phyloP scores from a whole-genome alignment of 1,140 invertebrate genomes.

The Coptotermes formosanus region DNA sequence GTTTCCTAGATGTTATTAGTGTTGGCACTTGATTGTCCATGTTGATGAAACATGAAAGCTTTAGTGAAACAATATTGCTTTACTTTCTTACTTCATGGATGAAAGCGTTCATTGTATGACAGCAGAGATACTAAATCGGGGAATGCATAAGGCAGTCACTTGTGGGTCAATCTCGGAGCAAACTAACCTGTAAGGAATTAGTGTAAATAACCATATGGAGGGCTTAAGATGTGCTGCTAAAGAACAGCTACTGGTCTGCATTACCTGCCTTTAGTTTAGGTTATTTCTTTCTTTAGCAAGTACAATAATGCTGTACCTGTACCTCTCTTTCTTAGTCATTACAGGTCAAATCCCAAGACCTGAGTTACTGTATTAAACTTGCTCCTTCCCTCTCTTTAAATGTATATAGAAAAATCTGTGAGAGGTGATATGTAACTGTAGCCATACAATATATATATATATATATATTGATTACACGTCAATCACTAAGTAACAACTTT shows the following conservation, averaged over 20 bases:
- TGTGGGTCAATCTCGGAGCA: background rate
- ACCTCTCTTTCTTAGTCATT: no score
- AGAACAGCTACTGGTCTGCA: background rate
- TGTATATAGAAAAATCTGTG: no score
- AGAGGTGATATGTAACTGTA: no score
- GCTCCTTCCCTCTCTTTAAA: no score
- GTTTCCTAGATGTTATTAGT: background rate
- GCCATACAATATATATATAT: no score
- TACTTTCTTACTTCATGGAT: background rate
- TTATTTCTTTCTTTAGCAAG: background rate
- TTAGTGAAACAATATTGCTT: background rate
- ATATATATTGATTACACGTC: no score
- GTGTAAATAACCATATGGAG: background rate
- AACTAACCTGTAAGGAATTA: background rate
- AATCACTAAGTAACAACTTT: no score
- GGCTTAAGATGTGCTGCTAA: background rate
- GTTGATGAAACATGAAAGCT: background rate
- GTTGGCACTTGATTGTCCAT: background rate
- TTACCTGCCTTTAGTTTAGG: background rate
- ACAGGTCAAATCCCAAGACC: no score
- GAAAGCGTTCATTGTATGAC: background rate
- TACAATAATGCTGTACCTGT: no score
- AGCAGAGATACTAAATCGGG: background rate
- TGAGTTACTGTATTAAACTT: no score
- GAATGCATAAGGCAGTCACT: background rate